Evolutionary conservation across 2,113 vertebrate genomes (phyloP).

Genomic region (Chamaetylas fuelleborni): DNA sequence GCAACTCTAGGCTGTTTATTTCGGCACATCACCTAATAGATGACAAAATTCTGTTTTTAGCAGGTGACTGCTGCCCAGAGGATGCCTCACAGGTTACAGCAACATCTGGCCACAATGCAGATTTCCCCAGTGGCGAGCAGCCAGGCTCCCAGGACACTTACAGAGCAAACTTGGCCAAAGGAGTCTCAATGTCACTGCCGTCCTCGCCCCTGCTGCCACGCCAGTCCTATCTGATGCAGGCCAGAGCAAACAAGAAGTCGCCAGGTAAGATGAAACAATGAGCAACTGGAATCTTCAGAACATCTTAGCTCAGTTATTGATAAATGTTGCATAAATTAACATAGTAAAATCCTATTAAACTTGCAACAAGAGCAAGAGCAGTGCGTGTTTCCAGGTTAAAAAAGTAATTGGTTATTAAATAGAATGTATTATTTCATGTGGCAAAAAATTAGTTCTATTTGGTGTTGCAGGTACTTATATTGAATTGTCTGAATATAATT

Average conservation of each 20-base stretch:
- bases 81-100: conserved; percentile 65
- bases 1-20: background rate
- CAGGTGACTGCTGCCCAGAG: conserved; percentile 81
- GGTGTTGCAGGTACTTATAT: background rate
- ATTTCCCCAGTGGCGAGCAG: conserved; percentile 60
- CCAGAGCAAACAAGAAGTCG: conserved; percentile 88
- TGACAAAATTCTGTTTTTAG: conserved; percentile 31
- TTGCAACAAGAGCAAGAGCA: background rate
- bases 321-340: background rate
- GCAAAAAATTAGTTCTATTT: background rate
- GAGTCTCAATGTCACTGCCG: conserved; percentile 94
- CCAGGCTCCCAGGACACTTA: conserved; percentile 76
- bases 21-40: background rate
- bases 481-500: background rate
- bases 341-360: background rate
- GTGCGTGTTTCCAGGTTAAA: background rate
- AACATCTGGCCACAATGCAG: conserved; percentile 62
- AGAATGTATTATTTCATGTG: background rate
- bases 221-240: conserved; percentile 85
- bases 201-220: conserved; percentile 95
- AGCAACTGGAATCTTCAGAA: background rate
- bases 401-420: background rate
- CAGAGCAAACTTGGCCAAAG: conserved; percentile 83
- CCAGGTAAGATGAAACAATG: conserved; percentile 80
- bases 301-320: background rate